Percentiles rank a stretch among this genome's conserved stretches.
Evolutionary conservation across 2,113 vertebrate genomes (phyloP).

Genomic region (Apteryx owenii): DNA sequence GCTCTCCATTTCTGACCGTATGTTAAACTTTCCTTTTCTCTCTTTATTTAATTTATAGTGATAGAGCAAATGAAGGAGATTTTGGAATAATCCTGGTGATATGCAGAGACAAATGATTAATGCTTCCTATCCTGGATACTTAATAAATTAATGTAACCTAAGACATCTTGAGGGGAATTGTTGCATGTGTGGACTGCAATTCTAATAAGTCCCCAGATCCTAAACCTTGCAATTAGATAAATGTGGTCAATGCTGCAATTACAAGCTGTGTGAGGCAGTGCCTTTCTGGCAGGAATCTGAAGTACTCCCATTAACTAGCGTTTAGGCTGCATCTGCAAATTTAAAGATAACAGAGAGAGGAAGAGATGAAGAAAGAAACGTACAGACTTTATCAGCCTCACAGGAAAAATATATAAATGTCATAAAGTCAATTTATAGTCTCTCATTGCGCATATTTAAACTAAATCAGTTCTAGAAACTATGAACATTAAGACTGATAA

Average conservation of each 20-base stretch:
- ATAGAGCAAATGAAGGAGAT: slow-evolving; percentile 19
- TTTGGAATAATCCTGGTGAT: slow-evolving; percentile 41
- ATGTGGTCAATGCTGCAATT: background rate
- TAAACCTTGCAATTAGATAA: background rate
- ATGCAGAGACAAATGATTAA: slow-evolving; percentile 40
- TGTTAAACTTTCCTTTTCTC: background rate
- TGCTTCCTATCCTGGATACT: slow-evolving; percentile 17
- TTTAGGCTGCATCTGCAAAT: background rate
- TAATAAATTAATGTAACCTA: slow-evolving; percentile 35
- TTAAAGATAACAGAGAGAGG: background rate
- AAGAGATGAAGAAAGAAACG: background rate
- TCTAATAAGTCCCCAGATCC: background rate
- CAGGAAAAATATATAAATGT: background rate
- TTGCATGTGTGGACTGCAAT: background rate
- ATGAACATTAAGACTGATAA: background rate
- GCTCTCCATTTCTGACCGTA: slow-evolving; percentile 6
- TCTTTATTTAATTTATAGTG: background rate
- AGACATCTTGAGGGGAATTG: slow-evolving; percentile 27
- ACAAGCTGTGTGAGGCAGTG: background rate
- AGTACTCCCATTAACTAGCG: background rate
- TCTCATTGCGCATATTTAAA: background rate
- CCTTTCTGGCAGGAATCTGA: background rate
- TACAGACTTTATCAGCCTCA: background rate
- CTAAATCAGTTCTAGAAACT: background rate
- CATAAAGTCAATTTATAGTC: background rate